phyloP scores from a whole-genome alignment of 2,113 vertebrate species.

The Rhinogobius similis region DNA sequence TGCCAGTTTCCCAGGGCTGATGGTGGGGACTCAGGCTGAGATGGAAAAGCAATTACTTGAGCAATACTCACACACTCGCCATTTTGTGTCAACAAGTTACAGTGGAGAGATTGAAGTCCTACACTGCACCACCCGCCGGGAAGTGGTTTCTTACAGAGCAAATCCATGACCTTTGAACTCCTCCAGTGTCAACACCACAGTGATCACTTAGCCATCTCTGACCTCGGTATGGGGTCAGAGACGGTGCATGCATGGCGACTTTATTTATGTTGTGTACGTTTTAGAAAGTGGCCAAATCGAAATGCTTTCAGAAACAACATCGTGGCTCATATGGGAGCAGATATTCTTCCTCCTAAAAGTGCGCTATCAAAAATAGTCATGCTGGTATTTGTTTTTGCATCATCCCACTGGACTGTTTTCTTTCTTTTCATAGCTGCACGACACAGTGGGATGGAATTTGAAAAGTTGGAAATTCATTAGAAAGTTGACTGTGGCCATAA shows the following conservation, averaged over 20 bases:
- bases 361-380: constrained; percentile 27
- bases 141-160: constrained; percentile 24
- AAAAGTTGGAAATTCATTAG: constrained; percentile 55
- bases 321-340: constrained; percentile 3
- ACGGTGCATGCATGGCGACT: constrained; percentile 12
- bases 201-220: constrained; percentile 33
- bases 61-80: constrained; percentile 31
- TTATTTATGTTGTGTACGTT: constrained; percentile 3
- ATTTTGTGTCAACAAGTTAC: constrained; percentile 44
- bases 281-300: background rate
- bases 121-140: constrained; percentile 20
- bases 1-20: constrained; percentile 16
- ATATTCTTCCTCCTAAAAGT: constrained; percentile 14
- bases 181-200: constrained; percentile 19
- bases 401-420: constrained; percentile 27
- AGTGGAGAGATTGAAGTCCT: constrained; percentile 21
- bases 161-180: constrained; percentile 40
- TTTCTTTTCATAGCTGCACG: constrained; percentile 28
- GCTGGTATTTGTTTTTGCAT: constrained; percentile 39
- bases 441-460: constrained; percentile 13
- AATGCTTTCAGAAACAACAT: constrained; percentile 7
- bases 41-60: constrained; percentile 52
- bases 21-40: constrained; percentile 7
- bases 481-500: constrained; percentile 47
- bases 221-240: constrained; percentile 10